Evolutionary conservation across 2,113 vertebrate genomes (phyloP).

Genomic region (Heterotis niloticus): DNA sequence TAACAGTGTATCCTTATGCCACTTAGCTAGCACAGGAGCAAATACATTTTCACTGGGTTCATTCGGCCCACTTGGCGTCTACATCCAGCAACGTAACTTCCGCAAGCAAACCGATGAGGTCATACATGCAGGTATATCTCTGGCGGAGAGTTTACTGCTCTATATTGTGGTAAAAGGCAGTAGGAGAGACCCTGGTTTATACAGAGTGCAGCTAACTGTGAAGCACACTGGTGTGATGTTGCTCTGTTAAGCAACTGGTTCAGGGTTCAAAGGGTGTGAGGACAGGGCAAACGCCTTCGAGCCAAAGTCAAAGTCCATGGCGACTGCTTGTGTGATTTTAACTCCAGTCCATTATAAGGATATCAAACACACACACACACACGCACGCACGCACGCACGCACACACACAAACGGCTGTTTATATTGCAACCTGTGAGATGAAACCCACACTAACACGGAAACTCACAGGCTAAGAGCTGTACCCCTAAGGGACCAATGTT

Average conservation of each 20-base stretch:
- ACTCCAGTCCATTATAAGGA: too few relatives aligned
- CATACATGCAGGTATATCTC: conserved; percentile 48
- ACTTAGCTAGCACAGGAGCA: too few relatives aligned
- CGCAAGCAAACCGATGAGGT: conserved; percentile 29
- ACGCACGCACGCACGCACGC: too few relatives aligned
- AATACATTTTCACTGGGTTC: too few relatives aligned
- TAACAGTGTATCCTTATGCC: too few relatives aligned
- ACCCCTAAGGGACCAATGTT: too few relatives aligned
- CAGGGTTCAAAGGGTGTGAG: background rate
- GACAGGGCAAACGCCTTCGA: background rate
- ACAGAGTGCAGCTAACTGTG: background rate
- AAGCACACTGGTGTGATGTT: background rate
- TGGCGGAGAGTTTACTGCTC: conserved; percentile 25
- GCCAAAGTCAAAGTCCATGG: background rate
- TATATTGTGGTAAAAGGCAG: background rate
- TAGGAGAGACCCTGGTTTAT: background rate
- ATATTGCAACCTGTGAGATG: too few relatives aligned
- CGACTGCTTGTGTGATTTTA: too few relatives aligned
- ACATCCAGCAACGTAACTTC: conserved; percentile 35
- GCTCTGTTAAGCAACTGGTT: background rate
- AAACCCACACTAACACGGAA: too few relatives aligned
- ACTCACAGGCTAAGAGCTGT: too few relatives aligned
- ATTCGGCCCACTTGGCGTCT: conserved; percentile 23
- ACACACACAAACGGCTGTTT: too few relatives aligned
- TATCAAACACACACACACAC: too few relatives aligned